Evolutionary conservation across 2,888 invertebrate species (phyloP).

Genomic region (Cheilosia scutellata): DNA sequence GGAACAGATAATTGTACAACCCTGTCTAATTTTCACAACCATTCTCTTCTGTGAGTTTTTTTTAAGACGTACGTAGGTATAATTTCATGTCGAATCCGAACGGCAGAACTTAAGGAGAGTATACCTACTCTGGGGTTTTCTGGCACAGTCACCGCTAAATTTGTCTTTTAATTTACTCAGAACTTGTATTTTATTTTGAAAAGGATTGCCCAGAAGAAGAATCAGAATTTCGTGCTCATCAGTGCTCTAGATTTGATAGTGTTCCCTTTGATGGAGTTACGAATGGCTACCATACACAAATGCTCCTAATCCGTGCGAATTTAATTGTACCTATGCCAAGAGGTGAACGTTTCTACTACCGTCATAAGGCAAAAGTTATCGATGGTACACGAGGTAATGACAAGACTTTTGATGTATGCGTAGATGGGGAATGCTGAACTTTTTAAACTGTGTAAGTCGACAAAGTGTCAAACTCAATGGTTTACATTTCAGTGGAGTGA

Average conservation of each 20-base stretch:
- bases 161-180: no score
- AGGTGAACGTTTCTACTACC: conserved; percentile 95
- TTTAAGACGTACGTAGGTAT: no score
- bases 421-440: conserved; percentile 94
- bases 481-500: conserved; percentile 97
- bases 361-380: conserved; percentile 91
- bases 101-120: no score
- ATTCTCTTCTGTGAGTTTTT: no score
- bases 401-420: conserved; percentile 95
- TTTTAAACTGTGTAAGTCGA: conserved; percentile 87
- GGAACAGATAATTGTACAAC: no score
- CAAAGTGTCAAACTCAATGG: conserved; percentile 92
- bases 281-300: conserved; percentile 95
- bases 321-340: conserved; percentile 98
- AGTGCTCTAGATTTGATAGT: conserved; percentile 94
- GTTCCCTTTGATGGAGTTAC: conserved; percentile 93
- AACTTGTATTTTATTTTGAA: no score
- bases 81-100: no score
- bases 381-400: conserved; percentile 94
- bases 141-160: no score
- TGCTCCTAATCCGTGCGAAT: conserved; percentile 95
- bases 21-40: no score
- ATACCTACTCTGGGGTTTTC: no score
- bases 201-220: no score
- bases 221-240: conserved; percentile 94